These are phyloP conservation scores for Drosophila meridionalis DNA, from an alignment of 2,888 invertebrate genomes.

Conservation along the genomic window DNA sequence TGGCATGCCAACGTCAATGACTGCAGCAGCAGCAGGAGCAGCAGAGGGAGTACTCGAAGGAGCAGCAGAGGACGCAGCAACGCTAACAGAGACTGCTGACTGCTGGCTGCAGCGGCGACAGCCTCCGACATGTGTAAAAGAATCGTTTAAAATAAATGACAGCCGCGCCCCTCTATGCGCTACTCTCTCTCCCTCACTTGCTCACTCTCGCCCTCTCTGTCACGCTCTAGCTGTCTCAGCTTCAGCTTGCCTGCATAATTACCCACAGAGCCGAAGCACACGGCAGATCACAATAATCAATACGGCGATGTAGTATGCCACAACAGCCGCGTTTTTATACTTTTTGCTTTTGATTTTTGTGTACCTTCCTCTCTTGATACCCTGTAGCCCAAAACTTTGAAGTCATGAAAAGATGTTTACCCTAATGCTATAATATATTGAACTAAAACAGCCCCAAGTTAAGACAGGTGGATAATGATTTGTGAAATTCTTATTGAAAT, in stretches of 20 bases:
- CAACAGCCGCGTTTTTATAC: slow-evolving; percentile 43
- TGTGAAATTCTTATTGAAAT: no score
- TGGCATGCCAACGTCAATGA: slow-evolving; percentile 72
- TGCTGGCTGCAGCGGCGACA: slow-evolving; percentile 70
- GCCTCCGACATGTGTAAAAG: slow-evolving; percentile 78
- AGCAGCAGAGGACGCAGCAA: neutral
- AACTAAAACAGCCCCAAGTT: no score
- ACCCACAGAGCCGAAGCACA: slow-evolving; percentile 65
- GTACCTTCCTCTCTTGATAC: slow-evolving; percentile 22
- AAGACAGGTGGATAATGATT: no score
- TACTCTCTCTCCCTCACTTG: neutral
- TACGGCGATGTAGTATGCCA: slow-evolving; percentile 52
- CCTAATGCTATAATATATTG: no score
- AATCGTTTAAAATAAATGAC: slow-evolving; percentile 82
- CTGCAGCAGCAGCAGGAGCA: slow-evolving; percentile 34
- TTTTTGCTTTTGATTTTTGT: neutral
- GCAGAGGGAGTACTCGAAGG: slow-evolving; percentile 4
- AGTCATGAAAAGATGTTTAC: neutral
- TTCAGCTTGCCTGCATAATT: slow-evolving; percentile 67
- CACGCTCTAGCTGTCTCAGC: neutral
- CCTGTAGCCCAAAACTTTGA: slow-evolving; percentile 25
- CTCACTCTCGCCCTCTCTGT: neutral
- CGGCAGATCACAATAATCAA: slow-evolving; percentile 82
- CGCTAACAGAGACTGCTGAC: slow-evolving; percentile 18
- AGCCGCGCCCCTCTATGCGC: slow-evolving; percentile 57